Conservation (phyloP, 2,888 invertebrate genomes). For the Cephonodes hylas region DNA sequence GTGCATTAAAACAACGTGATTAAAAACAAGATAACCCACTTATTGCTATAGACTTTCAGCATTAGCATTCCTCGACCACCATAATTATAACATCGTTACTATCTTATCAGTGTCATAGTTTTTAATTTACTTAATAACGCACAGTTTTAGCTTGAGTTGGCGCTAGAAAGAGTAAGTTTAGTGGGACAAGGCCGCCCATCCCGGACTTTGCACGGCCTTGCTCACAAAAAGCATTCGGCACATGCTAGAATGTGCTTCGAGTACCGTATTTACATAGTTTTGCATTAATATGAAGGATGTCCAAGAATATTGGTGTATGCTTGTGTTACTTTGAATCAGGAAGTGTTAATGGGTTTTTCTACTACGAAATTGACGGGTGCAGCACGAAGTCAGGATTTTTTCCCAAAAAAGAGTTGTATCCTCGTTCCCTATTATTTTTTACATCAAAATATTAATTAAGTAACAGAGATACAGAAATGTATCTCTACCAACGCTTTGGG, state of each 20-base stretch:
- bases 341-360: too few relatives aligned
- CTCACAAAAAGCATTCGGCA: constrained; percentile 25
- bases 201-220: constrained; percentile 36
- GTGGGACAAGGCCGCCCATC: constrained; percentile 41
- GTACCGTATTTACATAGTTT: constrained; percentile 23
- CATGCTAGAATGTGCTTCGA: constrained; percentile 15
- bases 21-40: background rate
- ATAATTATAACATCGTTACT: background rate
- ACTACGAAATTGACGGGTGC: too few relatives aligned
- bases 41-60: background rate
- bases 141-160: background rate
- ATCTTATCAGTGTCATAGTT: background rate
- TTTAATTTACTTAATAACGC: background rate
- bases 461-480: too few relatives aligned
- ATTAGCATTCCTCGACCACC: background rate
- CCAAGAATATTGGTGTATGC: too few relatives aligned
- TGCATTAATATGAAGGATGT: background rate
- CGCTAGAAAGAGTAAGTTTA: constrained; percentile 19
- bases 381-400: too few relatives aligned
- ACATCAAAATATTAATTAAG: too few relatives aligned
- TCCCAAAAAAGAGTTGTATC: too few relatives aligned
- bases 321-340: too few relatives aligned
- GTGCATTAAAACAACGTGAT: too few relatives aligned
- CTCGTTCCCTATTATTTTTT: too few relatives aligned
- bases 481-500: too few relatives aligned